Evolutionary conservation across 2,797 vertebrate genomes (phyloP).

Genomic region (Anisognathus igniventris): DNA sequence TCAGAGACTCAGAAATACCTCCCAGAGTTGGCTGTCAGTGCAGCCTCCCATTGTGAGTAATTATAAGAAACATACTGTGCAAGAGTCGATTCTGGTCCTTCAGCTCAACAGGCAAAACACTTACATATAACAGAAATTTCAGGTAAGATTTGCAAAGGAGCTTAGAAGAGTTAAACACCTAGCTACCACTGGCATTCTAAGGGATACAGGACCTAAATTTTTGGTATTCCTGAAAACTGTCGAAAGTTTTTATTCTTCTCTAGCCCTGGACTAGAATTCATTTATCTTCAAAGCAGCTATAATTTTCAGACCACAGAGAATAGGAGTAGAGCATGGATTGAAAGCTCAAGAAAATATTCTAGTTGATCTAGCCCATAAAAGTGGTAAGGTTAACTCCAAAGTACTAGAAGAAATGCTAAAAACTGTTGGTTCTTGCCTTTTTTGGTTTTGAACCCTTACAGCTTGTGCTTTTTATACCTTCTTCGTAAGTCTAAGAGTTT

Average conservation of each 20-base stretch:
- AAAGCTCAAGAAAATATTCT: not conserved
- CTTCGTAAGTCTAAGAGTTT: not conserved
- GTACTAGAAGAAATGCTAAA: not conserved
- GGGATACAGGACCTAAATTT: not conserved
- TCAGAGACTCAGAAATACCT: constrained; percentile 12
- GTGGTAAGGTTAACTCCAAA: not conserved
- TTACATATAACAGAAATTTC: not conserved
- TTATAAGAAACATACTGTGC: constrained; percentile 19
- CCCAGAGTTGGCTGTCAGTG: constrained; percentile 4
- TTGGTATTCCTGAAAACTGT: not conserved
- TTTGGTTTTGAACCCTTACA: not conserved
- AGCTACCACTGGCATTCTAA: not conserved
- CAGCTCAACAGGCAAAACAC: not conserved
- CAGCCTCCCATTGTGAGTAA: constrained; percentile 37
- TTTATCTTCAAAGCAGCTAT: not conserved
- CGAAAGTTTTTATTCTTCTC: not conserved
- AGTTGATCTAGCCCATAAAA: not conserved
- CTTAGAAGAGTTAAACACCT: not conserved
- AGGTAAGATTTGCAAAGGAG: not conserved
- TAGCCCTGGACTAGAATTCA: not conserved
- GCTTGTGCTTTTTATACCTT: not conserved
- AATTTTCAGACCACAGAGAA: not conserved
- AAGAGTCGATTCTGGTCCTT: not conserved
- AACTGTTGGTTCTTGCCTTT: not conserved
- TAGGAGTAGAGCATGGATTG: not conserved